These are phyloP conservation scores for Drosophila lacicola DNA, from an alignment of 2,888 invertebrate genomes.

Conservation along the genomic window DNA sequence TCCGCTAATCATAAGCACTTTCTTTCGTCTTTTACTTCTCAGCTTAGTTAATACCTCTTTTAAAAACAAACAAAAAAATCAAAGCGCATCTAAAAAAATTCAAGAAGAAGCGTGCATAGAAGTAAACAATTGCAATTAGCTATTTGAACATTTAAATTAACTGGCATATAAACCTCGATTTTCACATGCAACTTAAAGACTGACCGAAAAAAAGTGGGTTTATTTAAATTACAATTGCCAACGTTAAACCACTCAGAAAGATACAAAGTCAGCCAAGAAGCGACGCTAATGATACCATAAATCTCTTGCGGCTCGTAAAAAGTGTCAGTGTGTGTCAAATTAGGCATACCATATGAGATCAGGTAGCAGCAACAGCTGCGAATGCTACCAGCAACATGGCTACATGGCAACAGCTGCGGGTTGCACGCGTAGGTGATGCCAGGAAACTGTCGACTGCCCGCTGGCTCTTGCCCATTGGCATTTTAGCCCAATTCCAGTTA, in stretches of 20 bases:
- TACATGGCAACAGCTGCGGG: neutral
- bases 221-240: constrained; percentile 57
- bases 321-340: constrained; percentile 67
- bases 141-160: constrained; percentile 61
- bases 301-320: constrained; percentile 58
- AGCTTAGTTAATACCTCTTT: constrained; percentile 11
- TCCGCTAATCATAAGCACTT: constrained; percentile 30
- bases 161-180: constrained; percentile 70
- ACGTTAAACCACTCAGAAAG: constrained; percentile 14
- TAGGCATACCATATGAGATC: constrained; percentile 44
- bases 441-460: constrained; percentile 5
- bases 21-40: constrained; percentile 9
- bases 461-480: constrained; percentile 48
- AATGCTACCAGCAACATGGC: constrained; percentile 18
- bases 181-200: constrained; percentile 50
- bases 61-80: constrained; percentile 1
- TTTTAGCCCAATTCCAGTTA: constrained; percentile 40
- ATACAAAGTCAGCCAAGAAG: constrained; percentile 19
- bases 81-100: constrained; percentile 10
- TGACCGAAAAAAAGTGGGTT: constrained; percentile 47
- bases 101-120: constrained; percentile 8
- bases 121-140: constrained; percentile 57
- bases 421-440: constrained; percentile 10
- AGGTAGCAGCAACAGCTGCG: constrained; percentile 19
- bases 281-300: constrained; percentile 70